Conservation (phyloP, 2,797 vertebrate genomes). For the Neoniphon sammara region DNA sequence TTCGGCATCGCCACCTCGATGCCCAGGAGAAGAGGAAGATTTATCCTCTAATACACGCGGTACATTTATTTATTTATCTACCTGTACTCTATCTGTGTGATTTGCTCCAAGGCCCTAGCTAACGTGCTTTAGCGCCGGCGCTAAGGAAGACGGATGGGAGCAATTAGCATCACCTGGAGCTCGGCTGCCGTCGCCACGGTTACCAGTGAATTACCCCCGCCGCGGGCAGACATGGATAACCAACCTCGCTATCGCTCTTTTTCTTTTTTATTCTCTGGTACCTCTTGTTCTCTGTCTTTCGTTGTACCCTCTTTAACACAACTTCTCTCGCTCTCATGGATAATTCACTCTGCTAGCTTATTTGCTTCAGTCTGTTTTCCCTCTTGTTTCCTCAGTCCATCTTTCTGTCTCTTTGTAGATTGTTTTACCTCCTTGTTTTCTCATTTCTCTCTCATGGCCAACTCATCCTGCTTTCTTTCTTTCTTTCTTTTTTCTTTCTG, state of each 20-base stretch:
- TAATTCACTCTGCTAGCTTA: not conserved
- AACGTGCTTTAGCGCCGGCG: constrained; percentile 40
- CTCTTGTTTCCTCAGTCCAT: not conserved
- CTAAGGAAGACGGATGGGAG: constrained; percentile 66
- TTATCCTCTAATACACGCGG: constrained; percentile 31
- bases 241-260: constrained; percentile 20
- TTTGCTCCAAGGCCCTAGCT: constrained; percentile 47
- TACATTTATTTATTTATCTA: constrained; percentile 55
- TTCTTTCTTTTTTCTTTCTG: no score
- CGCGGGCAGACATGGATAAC: constrained; percentile 3
- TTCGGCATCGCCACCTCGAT: not conserved
- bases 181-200: constrained; percentile 28
- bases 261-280: not conserved
- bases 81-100: constrained; percentile 22
- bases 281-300: constrained; percentile 1
- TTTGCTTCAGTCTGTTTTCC: not conserved
- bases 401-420: not conserved
- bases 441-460: not conserved
- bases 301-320: no score
- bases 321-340: not conserved
- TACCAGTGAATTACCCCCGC: constrained; percentile 27
- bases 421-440: not conserved
- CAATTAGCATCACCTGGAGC: constrained; percentile 66
- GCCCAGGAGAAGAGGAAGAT: constrained; percentile 39
- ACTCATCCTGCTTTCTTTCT: not conserved